These are phyloP conservation scores for Calyptommatus sinebrachiatus DNA, from an alignment of 2,113 vertebrate species.

Conservation along the genomic window DNA sequence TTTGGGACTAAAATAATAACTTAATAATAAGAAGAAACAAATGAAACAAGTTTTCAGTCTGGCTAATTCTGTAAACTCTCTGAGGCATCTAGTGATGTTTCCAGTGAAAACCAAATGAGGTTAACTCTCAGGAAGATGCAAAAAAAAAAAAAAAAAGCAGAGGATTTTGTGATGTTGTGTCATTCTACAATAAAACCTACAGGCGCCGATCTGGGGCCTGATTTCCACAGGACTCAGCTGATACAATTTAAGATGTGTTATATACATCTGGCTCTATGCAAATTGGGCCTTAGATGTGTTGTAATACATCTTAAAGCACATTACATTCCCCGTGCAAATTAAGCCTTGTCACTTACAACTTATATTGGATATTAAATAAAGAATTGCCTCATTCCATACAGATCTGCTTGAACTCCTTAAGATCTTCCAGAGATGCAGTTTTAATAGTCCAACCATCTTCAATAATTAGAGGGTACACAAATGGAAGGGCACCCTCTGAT, in stretches of 20 bases:
- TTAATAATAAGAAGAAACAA: conserved; percentile 60
- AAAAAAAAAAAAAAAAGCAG: no score
- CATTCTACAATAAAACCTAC: background rate
- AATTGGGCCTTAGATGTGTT: no score
- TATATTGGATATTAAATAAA: background rate
- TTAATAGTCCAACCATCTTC: no score
- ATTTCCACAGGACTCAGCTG: no score
- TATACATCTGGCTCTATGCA: no score
- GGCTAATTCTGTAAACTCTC: conserved; percentile 49
- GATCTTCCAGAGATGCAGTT: no score
- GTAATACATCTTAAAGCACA: no score
- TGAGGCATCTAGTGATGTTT: conserved; percentile 50
- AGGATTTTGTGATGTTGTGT: background rate
- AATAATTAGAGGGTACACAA: no score
- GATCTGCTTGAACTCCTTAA: no score
- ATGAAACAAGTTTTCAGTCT: conserved; percentile 48
- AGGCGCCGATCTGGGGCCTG: background rate
- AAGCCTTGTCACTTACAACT: background rate
- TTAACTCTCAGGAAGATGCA: background rate
- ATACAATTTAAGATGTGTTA: no score
- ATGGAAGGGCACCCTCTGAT: background rate
- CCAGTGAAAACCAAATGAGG: conserved; percentile 33
- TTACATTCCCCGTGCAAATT: no score
- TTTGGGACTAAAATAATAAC: conserved; percentile 51
- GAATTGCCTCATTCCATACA: no score